Evolutionary conservation across 2,888 invertebrate species (phyloP), one percentile per base, ranked within the genome.

Genomic region (Onchidella celtica): DNA sequence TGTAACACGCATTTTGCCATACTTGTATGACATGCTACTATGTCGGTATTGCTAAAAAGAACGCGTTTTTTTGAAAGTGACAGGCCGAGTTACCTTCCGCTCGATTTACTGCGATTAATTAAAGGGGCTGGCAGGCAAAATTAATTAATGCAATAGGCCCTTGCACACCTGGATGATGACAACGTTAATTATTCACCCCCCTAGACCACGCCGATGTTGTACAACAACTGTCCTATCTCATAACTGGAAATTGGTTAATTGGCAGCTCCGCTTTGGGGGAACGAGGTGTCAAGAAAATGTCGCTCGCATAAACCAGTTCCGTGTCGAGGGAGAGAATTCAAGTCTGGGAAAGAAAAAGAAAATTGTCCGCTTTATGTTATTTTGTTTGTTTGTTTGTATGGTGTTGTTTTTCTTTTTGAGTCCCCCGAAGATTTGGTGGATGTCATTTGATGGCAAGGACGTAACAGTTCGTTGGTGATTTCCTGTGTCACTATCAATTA

Each of bases 71-170:
- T 59, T 17, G 32, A 36, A 70, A 14, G 34, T 59, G 74, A 61
- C 74, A 74, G n/a, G 34, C 59, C 0, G 9, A 9, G n/a, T 40
- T n/a, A 27, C 14, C 27, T 2, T 1, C 9, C 9, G 21, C 65
- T 66, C 47, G 65, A 76, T 76, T 76, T 76, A 76, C 47, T 65
- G 47, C 76, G 27, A 66, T 76, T 76, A 76, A 76, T 76, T 76
- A 65, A n/a, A 65, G 65, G 0, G 4, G 38, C 29, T 65, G 76
- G 66, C 76, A 76, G 29, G 66, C 24, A 65, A 17, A 66, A 65
- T 76, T 76, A 76, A 76, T 76, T 66, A 66, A 66, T 29, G 63
- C 38, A 66, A 76, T 65, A 55, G 55, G 32, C 32, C 21, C 59
- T 55, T 47, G 40, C 76, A 66, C 76, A 76, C 76, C 76, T 76